Percentiles rank a stretch among this genome's conserved stretches.
Evolutionary conservation across 2,113 vertebrate species (phyloP).

Genomic region (Anarrhichthys ocellatus): DNA sequence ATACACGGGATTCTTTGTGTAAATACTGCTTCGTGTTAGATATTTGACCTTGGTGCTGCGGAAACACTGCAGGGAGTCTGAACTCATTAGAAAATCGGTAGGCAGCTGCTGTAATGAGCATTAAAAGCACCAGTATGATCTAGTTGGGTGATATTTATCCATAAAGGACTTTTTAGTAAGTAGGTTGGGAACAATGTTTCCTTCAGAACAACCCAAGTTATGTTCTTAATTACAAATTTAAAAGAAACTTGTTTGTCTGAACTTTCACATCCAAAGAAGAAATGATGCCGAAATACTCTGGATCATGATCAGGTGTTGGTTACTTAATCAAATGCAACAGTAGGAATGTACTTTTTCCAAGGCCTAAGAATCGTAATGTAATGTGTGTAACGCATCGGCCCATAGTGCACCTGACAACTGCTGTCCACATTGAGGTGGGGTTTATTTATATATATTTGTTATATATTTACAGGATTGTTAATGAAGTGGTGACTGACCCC

Average conservation of each 20-base stretch:
- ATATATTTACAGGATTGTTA: background rate
- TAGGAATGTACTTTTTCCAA: too few species aligned
- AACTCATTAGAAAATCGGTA: slow-evolving; percentile 4
- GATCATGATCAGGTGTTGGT: too few species aligned
- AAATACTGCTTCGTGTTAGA: background rate
- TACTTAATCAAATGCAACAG: too few species aligned
- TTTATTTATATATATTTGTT: too few species aligned
- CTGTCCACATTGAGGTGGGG: too few species aligned
- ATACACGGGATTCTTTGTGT: background rate
- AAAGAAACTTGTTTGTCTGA: background rate
- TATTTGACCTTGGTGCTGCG: slow-evolving; percentile 29
- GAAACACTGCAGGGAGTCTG: slow-evolving; percentile 26
- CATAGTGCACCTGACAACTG: too few species aligned
- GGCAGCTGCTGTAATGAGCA: slow-evolving; percentile 18
- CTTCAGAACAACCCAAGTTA: background rate
- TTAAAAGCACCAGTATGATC: background rate
- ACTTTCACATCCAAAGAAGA: background rate
- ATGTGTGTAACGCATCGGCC: too few species aligned
- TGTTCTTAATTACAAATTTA: background rate
- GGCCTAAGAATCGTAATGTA: too few species aligned
- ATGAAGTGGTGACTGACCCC: background rate
- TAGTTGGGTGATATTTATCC: slow-evolving; percentile 9
- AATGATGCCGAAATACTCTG: too few species aligned
- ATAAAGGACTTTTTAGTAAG: slow-evolving; percentile 3
- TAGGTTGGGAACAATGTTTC: background rate